phyloP scores from a whole-genome alignment of 2,888 invertebrate genomes.

The Scaptomyza flava region DNA sequence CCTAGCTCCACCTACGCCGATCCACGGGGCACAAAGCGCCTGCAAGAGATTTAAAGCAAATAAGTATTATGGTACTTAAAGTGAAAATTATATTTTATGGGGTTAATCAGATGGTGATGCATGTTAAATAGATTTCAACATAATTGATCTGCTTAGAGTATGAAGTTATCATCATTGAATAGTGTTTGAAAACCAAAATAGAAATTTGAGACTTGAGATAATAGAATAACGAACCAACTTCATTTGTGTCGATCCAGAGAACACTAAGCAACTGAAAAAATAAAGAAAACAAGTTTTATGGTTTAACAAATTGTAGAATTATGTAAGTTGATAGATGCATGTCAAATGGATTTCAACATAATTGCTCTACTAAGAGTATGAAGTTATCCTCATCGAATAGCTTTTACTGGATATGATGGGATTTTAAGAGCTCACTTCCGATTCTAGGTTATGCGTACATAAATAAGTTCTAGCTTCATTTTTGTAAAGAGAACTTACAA shows the following conservation, averaged over 20 bases:
- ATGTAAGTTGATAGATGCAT: too few relatives aligned
- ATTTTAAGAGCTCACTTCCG: neutral
- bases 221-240: too few relatives aligned
- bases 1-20: too few relatives aligned
- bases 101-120: conserved; percentile 75
- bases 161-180: conserved; percentile 63
- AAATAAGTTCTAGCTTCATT: neutral
- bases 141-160: conserved; percentile 52
- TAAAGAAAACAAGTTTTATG: too few relatives aligned
- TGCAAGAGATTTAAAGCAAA: too few relatives aligned
- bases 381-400: conserved; percentile 1
- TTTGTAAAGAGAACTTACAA: neutral
- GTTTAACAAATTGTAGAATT: too few relatives aligned
- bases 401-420: neutral
- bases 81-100: neutral
- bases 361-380: conserved; percentile 54
- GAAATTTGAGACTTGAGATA: neutral
- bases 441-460: neutral
- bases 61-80: too few relatives aligned
- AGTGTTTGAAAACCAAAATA: neutral
- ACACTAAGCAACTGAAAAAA: too few relatives aligned
- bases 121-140: conserved; percentile 67
- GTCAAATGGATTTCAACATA: conserved; percentile 10
- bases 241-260: too few relatives aligned
- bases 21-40: too few relatives aligned